Evolutionary conservation across 2,113 vertebrate species (phyloP), one percentile per base, ranked within the genome.

Genomic region (Danionella cerebrum): DNA sequence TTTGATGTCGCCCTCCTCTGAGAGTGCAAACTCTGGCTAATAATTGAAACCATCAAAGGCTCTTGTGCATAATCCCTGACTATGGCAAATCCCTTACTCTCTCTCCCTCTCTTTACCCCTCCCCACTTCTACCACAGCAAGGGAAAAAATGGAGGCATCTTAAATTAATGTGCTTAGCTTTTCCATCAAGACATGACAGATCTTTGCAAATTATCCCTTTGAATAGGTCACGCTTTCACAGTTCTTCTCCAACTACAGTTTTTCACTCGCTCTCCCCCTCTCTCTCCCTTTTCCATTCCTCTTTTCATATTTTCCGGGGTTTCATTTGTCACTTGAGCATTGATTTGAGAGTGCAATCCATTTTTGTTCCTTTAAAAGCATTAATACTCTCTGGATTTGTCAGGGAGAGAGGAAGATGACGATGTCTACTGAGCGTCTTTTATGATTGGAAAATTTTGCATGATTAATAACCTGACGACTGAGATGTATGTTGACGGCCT

Each of bases 1-100:
- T 81, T 81, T 81, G 79, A 79, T 78, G 75, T 69, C 71, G 27
- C 65, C 68, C 44, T 71, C 67, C 29, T 67, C 69, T 69, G 67
- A 52, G 33, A 70, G 76, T 72, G 72, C 69, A 81, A 79, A 77
- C 77, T 76, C 60, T 29, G 65, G 60, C 54, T 79, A 81, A 77
- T 80, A 80, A 80, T 73, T 78, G 76, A 80, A 80, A 78, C 70
- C 74, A 79, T 80, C 72, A 80, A 79, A 81, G 77, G 42, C 70
- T 65, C 57, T 55, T 18, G 24, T n/a, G 21, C 44, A 57, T 81
- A 79, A 81, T 81, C 79, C 75, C 67, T 39, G 53, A 65, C 72
- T 66, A 67, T 68, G 64, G 73, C 54, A 81, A 70, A 77, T 75
- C 70, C 72, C 65, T 39, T 60, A 24, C 65, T 70, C 71, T 36